These are phyloP conservation scores for Agrochola lychnidis DNA, from an alignment of 2,888 invertebrate species.

Conservation along the genomic window DNA sequence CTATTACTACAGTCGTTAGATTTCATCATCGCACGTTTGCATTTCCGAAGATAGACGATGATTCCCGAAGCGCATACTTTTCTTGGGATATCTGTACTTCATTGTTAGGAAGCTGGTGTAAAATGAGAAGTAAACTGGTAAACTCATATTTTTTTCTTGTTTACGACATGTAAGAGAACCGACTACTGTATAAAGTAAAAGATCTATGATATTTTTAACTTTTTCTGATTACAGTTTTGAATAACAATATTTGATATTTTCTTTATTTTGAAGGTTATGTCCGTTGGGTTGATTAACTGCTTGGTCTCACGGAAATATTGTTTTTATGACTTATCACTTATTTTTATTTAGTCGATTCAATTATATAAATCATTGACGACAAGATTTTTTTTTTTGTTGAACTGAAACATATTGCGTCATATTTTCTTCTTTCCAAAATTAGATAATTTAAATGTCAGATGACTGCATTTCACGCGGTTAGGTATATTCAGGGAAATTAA, in stretches of 20 bases:
- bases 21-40: neutral
- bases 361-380: slow-evolving; percentile 27
- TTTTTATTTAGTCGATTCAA: slow-evolving; percentile 18
- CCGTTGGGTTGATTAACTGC: slow-evolving; percentile 50
- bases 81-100: slow-evolving; percentile 58
- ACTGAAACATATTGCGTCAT: neutral
- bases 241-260: slow-evolving; percentile 57
- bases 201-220: slow-evolving; percentile 60
- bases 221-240: slow-evolving; percentile 59
- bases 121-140: slow-evolving; percentile 67
- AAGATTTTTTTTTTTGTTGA: neutral
- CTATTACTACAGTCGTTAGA: too few relatives aligned
- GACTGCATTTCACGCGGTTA: neutral
- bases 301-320: slow-evolving; percentile 41
- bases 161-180: slow-evolving; percentile 59
- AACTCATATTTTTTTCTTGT: slow-evolving; percentile 58
- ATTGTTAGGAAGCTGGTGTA: slow-evolving; percentile 74
- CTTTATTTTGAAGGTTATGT: slow-evolving; percentile 50
- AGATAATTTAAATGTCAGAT: neutral
- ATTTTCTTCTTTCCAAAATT: neutral
- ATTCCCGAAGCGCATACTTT: slow-evolving; percentile 6
- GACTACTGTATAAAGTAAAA: slow-evolving; percentile 67
- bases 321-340: slow-evolving; percentile 28
- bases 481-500: neutral
- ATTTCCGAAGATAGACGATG: neutral